A percentile compares a stretch with the other conserved stretches of the same genome.
Evolutionary conservation across 2,888 invertebrate species (phyloP).

Genomic region (Sericinus montela): DNA sequence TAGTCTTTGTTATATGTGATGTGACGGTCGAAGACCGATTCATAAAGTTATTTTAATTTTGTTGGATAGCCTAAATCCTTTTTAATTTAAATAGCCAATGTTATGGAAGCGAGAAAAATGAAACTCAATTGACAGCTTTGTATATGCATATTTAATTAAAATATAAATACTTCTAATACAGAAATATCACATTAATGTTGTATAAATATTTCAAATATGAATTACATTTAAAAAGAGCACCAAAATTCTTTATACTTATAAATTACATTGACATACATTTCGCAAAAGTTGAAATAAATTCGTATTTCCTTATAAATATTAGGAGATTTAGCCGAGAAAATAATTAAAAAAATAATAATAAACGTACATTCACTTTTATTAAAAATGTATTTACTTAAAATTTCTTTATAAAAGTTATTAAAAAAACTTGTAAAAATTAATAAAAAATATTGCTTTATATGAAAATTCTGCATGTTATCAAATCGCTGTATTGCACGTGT

Average conservation of each 20-base stretch:
- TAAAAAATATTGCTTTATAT: background rate
- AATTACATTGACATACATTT: background rate
- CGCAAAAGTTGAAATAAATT: background rate
- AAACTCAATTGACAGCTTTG: conserved; percentile 3
- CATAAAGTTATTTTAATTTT: too few relatives aligned
- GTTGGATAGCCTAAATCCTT: too few relatives aligned
- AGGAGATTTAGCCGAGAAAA: conserved; percentile 5
- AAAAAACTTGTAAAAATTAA: too few relatives aligned
- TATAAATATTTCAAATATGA: conserved; percentile 26
- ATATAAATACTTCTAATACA: conserved; percentile 28
- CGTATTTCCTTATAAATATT: background rate
- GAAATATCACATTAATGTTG: conserved; percentile 28
- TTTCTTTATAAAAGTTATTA: too few relatives aligned
- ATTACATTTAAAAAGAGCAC: conserved; percentile 30
- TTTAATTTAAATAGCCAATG: too few relatives aligned
- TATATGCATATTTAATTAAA: conserved; percentile 19
- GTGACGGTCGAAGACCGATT: too few relatives aligned
- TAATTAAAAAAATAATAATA: background rate
- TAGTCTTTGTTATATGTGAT: too few relatives aligned
- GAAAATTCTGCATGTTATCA: too few relatives aligned
- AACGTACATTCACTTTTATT: too few relatives aligned
- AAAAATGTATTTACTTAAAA: too few relatives aligned
- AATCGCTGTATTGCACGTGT: too few relatives aligned
- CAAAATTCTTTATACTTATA: conserved; percentile 23
- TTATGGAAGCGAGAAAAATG: too few relatives aligned